Conservation (phyloP, 2,797 vertebrate genomes). For the Pyrocephalus nanus region DNA sequence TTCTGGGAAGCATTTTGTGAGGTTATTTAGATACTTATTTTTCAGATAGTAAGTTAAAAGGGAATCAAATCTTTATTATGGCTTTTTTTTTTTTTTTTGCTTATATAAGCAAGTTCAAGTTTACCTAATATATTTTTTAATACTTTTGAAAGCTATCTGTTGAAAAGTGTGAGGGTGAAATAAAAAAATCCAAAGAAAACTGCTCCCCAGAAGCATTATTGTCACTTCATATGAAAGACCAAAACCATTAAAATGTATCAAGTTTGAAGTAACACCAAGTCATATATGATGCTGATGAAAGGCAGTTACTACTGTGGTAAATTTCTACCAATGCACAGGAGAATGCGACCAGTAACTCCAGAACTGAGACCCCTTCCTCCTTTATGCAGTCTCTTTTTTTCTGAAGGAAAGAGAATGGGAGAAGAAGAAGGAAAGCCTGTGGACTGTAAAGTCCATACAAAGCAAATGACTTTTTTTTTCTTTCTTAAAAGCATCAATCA, state of each 20-base stretch:
- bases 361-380: neutral
- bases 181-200: neutral
- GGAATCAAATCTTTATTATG: neutral
- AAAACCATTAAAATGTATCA: neutral
- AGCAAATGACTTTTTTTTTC: neutral
- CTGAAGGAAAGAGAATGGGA: neutral
- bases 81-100: neutral
- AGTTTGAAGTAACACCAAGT: neutral
- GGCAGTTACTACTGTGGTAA: neutral
- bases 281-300: neutral
- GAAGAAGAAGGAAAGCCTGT: neutral
- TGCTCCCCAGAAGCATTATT: neutral
- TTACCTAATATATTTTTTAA: neutral
- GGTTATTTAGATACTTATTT: neutral
- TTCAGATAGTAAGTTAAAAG: neutral
- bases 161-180: neutral
- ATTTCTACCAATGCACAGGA: neutral
- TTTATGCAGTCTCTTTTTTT: neutral
- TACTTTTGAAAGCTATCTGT: neutral
- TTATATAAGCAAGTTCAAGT: neutral
- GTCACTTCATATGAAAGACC: neutral
- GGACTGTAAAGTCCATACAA: neutral
- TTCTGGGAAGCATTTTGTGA: neutral
- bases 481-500: neutral
- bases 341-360: neutral